Percentiles rank a stretch among this genome's conserved stretches.
Conservation (phyloP, 2,888 invertebrate species). For the Peribatodes rhomboidaria region DNA sequence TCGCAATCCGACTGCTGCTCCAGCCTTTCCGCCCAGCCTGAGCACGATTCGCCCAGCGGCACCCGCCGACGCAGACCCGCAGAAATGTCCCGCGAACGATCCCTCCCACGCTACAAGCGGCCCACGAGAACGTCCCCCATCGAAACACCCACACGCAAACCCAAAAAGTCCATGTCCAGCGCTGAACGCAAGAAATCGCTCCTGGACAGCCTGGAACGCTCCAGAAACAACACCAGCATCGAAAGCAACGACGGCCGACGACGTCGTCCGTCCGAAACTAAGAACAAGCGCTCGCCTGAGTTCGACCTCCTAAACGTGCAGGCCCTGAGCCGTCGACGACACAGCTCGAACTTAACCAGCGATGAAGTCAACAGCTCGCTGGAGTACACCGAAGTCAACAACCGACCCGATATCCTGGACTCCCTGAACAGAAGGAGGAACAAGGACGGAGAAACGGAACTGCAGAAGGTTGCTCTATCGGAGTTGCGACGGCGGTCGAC, state of each 20-base stretch:
- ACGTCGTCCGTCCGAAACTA: conserved; percentile 74
- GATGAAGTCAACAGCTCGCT: conserved; percentile 82
- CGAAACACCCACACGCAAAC: conserved; percentile 76
- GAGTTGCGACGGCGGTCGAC: conserved; percentile 79
- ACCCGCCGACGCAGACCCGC: conserved; percentile 74
- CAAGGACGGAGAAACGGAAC: conserved; percentile 69
- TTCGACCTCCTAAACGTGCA: conserved; percentile 79
- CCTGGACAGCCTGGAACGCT: conserved; percentile 80
- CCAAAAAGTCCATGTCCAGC: conserved; percentile 83
- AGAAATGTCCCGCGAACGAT: conserved; percentile 69
- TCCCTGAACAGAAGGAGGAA: conserved; percentile 72
- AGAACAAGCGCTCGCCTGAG: conserved; percentile 78
- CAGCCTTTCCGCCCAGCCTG: conserved; percentile 89
- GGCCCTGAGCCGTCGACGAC: conserved; percentile 75
- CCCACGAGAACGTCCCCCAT: conserved; percentile 74
- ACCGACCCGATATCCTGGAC: conserved; percentile 80
- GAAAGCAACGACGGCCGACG: conserved; percentile 80
- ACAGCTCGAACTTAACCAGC: conserved; percentile 82
- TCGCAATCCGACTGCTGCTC: conserved; percentile 96
- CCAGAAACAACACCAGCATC: conserved; percentile 80
- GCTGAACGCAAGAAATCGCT: conserved; percentile 82
- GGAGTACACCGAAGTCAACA: conserved; percentile 82
- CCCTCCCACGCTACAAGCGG: conserved; percentile 74
- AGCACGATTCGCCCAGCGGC: conserved; percentile 75
- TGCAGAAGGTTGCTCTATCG: conserved; percentile 75